Base-by-base conservation (phyloP, 2,113 vertebrate genomes). In the Nerophis ophidion region DNA sequence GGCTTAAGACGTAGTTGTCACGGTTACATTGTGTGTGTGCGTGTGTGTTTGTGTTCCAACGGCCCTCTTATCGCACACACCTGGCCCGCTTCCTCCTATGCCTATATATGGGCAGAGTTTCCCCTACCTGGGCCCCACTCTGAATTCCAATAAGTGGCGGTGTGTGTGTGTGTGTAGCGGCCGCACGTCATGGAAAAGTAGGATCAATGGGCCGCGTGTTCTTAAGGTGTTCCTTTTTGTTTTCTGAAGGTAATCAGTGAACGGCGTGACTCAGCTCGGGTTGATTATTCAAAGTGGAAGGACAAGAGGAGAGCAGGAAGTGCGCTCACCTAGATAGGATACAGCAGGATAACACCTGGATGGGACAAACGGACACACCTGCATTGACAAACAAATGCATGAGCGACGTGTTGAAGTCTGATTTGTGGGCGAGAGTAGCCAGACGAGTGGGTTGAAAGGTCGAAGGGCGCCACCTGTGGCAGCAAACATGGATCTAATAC, bases 101-200 rank as follows among this genome's bases (percentile, higher is more conserved):
- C 74, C 74, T 84, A 87, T 87, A 91, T 88, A 88, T 90, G 88
- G 87, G 72, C 79, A 87, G 11, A 64, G 72, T 84, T 89, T 90
- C 87, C 87, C 66, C 77, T 86, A 86, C 83, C 89, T 89, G 87
- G 85, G 81, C 80, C 82, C 61, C 75, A 74, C 53, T 66, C 73
- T 76, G 82, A 85, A 89, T 86, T 86, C 80, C 79, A 87, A 79
- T 82, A 84, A 88, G 81, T 61, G 50, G 61, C 55, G 57, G 74
- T n/a, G 61, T 13, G 50, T 1, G 68, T 8, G 52, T 14, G 65
- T 57, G 26, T n/a, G 64, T 71, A 76, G 80, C 66, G 60, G 74
- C 80, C 72, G 76, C 77, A 75, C 81, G 84, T 88, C 86, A 90
- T 87, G 85, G 83, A 89, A 89, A 85, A 87, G 67, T 70, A 79